These are phyloP conservation scores for Ginglymostoma cirratum DNA, from an alignment of 2,113 vertebrate genomes.

Conservation along the genomic window DNA sequence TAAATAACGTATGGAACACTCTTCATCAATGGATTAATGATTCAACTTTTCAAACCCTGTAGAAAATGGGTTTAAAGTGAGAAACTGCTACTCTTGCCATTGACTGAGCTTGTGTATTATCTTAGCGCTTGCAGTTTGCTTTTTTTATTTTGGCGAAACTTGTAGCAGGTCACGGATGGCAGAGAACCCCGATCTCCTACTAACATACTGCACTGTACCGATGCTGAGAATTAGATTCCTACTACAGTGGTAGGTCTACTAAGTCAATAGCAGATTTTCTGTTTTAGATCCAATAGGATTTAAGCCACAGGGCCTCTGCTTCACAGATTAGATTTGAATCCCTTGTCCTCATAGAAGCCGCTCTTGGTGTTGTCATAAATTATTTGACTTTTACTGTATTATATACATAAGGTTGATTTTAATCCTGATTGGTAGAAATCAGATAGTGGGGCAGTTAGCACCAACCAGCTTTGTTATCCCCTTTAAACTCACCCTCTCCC, in stretches of 20 bases:
- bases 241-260: background rate
- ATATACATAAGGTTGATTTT: background rate
- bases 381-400: background rate
- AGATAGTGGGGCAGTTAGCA: background rate
- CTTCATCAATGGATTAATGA: background rate
- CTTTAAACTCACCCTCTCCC: background rate
- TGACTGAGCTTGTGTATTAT: background rate
- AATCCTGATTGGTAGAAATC: background rate
- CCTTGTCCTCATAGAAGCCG: background rate
- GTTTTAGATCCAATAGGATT: background rate
- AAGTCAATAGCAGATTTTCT: background rate
- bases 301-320: background rate
- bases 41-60: background rate
- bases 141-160: background rate
- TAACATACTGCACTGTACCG: background rate
- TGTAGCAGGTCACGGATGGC: background rate
- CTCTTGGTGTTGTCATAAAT: background rate
- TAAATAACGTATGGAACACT: background rate
- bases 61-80: background rate
- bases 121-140: background rate
- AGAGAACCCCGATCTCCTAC: background rate
- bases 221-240: background rate
- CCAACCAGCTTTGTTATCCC: background rate
- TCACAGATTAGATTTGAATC: background rate
- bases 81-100: background rate